Evolutionary conservation across 2,797 vertebrate genomes (phyloP), one percentile per base, ranked within the genome.

Genomic region (Pantherophis alleghaniensis): DNA sequence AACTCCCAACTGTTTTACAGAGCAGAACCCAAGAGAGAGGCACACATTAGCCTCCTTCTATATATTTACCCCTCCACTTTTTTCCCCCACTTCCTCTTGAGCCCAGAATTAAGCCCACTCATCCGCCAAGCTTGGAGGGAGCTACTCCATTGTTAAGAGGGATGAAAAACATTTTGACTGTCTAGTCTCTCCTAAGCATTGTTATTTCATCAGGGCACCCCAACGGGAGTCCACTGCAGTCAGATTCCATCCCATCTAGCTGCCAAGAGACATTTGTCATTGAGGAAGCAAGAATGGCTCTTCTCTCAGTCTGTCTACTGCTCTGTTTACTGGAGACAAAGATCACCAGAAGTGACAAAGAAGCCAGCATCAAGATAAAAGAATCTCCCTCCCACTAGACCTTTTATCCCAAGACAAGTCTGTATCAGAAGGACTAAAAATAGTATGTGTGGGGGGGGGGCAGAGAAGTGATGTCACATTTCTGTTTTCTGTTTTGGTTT

Each of bases 291-390:
- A 69, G 86, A 95, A 93, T 94, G 95, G 90, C 95, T 91, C 86
- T 92, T 86, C 87, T 89, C 91, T 95, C 95, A 95, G 95, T 95
- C 89, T 95, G 94, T 96, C 96, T 92, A 95, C 94, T 94, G 92
- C 97, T 96, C 96, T 97, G 96, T 96, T 97, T 96, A 96, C 95
- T 93, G 95, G 95, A 97, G 96, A 97, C 97, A 98, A 98, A 95
- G 97, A 97, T 97, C 95, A 96, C 96, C 93, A 95, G 96, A 97
- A 98, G 97, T 97, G 98, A 98, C 97, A 98, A 98, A 98, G 96
- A 96, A 92, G 91, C 91, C 93, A 94, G 94, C 88, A 94, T 94
- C 91, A 93, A 95, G 96, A 95, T 26, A 86, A 28, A 83, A 88
- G 88, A 96, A 94, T 4, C 42, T 24, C 42, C 56, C 24, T 37